A percentile compares a stretch with the other conserved stretches of the same genome.
phyloP scores from a whole-genome alignment of 1,140 invertebrate genomes.

The Hestina assimilis region DNA sequence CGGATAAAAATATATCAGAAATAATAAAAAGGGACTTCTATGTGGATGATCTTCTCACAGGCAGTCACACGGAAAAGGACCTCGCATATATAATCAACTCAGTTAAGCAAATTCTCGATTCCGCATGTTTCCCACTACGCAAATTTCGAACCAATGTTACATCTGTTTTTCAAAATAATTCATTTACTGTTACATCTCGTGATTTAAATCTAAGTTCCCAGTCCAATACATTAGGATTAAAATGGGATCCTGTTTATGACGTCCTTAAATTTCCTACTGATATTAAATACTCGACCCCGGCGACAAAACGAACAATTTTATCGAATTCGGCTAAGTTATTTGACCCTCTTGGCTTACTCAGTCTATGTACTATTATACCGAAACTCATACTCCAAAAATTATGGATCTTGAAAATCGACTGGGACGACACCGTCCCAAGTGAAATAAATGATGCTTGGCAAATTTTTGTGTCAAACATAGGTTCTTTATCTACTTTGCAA shows the following conservation, averaged over 20 bases:
- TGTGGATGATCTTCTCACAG: too few species aligned
- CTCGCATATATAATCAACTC: too few species aligned
- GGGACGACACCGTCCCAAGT: conserved; percentile 21
- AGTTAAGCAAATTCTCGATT: neutral
- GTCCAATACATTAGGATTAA: neutral
- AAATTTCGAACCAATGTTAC: conserved; percentile 4
- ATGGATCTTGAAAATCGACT: conserved; percentile 16
- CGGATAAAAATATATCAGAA: too few species aligned
- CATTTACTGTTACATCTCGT: neutral
- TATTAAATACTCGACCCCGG: neutral
- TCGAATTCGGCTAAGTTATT: conserved; percentile 23
- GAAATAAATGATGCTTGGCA: conserved; percentile 12
- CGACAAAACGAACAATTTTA: conserved; percentile 10
- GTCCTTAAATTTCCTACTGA: neutral
- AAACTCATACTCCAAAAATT: conserved; percentile 25
- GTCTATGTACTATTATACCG: conserved; percentile 18
- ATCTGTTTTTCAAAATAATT: neutral
- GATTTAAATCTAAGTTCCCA: neutral
- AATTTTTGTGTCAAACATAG: conserved; percentile 1
- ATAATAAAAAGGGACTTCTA: too few species aligned
- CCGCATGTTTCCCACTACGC: neutral
- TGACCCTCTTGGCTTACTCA: conserved; percentile 21
- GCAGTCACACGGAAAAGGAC: too few species aligned
- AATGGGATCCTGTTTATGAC: neutral
- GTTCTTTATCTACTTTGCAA: conserved; percentile 1